Percentiles rank a stretch among this genome's conserved stretches.
Conservation (phyloP, 1,140 invertebrate genomes). For the Dendrolimus kikuchii region DNA sequence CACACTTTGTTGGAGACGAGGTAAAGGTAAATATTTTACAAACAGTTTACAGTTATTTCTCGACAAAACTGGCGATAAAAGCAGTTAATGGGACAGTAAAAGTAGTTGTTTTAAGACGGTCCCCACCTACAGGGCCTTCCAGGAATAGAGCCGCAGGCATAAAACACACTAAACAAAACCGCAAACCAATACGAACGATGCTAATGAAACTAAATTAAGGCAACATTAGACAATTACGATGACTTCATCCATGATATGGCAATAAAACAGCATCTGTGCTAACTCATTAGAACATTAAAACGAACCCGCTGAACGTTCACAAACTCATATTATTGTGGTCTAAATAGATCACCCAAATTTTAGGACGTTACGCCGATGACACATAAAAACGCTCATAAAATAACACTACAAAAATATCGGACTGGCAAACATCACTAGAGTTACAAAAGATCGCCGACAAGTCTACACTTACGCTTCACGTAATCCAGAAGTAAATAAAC, state of each 20-base stretch:
- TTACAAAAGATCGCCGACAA: slow-evolving; percentile 20
- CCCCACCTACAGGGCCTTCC: slow-evolving; percentile 37
- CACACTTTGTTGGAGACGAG: background rate
- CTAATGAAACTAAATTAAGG: slow-evolving; percentile 35
- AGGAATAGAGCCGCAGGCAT: slow-evolving; percentile 38
- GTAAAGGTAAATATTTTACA: slow-evolving; percentile 7
- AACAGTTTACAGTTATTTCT: slow-evolving; percentile 1
- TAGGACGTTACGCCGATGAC: slow-evolving; percentile 28
- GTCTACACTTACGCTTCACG: slow-evolving; percentile 13
- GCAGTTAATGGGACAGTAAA: slow-evolving; percentile 32
- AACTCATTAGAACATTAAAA: no score
- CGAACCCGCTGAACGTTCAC: no score
- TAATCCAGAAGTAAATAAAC: slow-evolving; percentile 30
- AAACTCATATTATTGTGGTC: no score
- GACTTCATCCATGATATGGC: slow-evolving; percentile 24
- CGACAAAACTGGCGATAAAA: slow-evolving; percentile 27
- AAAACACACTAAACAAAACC: slow-evolving; percentile 37
- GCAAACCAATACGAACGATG: slow-evolving; percentile 32
- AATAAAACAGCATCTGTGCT: slow-evolving; percentile 6
- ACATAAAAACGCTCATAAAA: slow-evolving; percentile 17
- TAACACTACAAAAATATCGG: slow-evolving; percentile 34
- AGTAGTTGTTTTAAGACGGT: slow-evolving; percentile 23
- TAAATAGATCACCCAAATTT: slow-evolving; percentile 1
- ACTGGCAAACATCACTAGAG: slow-evolving; percentile 22
- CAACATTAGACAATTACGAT: slow-evolving; percentile 40